Evolutionary conservation across 2,113 vertebrate genomes (phyloP).

Genomic region (Columba livia): DNA sequence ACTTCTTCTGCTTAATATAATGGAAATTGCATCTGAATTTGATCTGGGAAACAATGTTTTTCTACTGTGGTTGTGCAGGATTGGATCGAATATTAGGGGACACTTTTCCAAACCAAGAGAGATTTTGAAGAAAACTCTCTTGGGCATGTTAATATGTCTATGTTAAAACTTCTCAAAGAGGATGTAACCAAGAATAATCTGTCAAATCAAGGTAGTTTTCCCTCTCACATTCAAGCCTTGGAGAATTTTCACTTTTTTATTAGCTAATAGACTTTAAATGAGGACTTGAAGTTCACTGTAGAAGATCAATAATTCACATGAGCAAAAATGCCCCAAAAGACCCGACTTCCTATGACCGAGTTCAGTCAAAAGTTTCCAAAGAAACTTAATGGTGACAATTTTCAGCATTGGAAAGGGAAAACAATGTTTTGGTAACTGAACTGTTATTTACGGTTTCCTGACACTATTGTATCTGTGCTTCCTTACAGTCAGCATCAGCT

Average conservation of each 20-base stretch:
- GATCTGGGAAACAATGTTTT: not conserved
- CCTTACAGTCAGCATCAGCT: fast-evolving
- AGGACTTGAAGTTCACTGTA: not conserved
- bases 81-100: not conserved
- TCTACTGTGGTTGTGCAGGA: not conserved
- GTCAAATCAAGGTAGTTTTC: not conserved
- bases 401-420: not conserved
- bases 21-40: not conserved
- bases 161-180: not conserved
- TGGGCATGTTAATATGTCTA: not conserved
- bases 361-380: not conserved
- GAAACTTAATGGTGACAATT: not conserved
- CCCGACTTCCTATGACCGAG: not conserved
- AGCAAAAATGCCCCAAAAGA: not conserved
- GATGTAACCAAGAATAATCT: not conserved
- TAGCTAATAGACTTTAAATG: not conserved
- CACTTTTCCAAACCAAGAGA: not conserved
- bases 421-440: not conserved
- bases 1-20: not conserved
- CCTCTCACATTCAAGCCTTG: not conserved
- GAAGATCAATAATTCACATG: not conserved
- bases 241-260: not conserved
- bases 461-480: not conserved
- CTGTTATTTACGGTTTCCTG: not conserved
- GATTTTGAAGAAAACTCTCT: not conserved